Evolutionary conservation across 2,797 vertebrate species (phyloP).

Genomic region (Clangula hyemalis): DNA sequence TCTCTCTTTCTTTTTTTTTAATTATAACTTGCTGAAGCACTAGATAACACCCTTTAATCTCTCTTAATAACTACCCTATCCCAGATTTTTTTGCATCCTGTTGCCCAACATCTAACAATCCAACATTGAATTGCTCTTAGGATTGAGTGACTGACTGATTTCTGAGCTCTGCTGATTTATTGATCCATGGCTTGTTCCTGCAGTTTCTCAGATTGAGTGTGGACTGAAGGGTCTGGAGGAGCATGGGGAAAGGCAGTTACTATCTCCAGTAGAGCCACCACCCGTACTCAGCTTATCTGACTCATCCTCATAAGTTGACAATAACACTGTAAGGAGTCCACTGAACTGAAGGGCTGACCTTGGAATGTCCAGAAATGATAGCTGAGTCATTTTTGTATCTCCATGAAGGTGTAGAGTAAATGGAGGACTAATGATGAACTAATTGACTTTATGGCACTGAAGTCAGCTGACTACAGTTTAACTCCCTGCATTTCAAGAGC

Average conservation of each 20-base stretch:
- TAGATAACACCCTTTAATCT: constrained; percentile 80
- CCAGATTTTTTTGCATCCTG: constrained; percentile 74
- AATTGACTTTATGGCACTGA: background rate
- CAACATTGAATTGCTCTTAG: constrained; percentile 70
- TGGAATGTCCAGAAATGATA: background rate
- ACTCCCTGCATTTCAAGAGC: background rate
- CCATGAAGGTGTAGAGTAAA: background rate
- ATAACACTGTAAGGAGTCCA: background rate
- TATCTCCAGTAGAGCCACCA: background rate
- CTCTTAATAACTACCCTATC: constrained; percentile 77
- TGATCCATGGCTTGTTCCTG: constrained; percentile 2
- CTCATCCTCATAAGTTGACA: background rate
- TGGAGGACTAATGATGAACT: background rate
- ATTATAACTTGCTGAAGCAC: constrained; percentile 77
- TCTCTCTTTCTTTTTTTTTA: constrained; percentile 35
- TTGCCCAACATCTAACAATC: constrained; percentile 73
- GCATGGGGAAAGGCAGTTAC: background rate
- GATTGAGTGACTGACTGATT: constrained; percentile 73
- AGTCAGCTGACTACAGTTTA: background rate
- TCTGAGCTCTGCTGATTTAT: constrained; percentile 63
- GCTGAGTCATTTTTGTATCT: background rate
- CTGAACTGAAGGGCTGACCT: background rate
- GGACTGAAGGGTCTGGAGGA: background rate
- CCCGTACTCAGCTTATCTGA: background rate
- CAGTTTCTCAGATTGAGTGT: background rate